Percentiles rank a stretch among this genome's conserved stretches.
Conservation (phyloP, 2,797 vertebrate species). For the Gymnothorax reevesii region DNA sequence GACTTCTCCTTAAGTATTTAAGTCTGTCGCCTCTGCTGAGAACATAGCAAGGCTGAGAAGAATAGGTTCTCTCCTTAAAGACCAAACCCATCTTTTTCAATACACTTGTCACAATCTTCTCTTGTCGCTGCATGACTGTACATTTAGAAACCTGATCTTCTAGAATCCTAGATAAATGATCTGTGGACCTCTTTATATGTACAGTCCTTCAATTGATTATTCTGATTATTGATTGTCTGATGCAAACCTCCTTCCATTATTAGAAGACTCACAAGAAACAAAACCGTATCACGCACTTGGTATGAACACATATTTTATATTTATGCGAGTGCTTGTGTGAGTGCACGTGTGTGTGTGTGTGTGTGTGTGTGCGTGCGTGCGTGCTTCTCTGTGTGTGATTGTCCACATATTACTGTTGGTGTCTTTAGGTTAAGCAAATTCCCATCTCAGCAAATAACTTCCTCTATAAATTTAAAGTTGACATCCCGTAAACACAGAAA, state of each 20-base stretch:
- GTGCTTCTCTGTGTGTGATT: not conserved
- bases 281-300: no score
- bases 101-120: constrained; percentile 27
- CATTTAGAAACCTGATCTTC: constrained; percentile 9
- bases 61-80: constrained; percentile 31
- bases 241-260: not conserved
- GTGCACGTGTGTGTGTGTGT: not conserved
- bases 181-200: not conserved
- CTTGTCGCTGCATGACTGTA: constrained; percentile 25
- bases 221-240: not conserved
- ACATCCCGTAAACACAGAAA: not conserved
- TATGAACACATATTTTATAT: not conserved
- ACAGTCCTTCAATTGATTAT: not conserved
- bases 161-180: constrained; percentile 20
- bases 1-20: constrained; percentile 25
- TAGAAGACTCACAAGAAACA: not conserved
- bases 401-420: not conserved
- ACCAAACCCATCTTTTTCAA: constrained; percentile 15
- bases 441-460: not conserved
- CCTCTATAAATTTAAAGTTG: not conserved
- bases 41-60: not conserved
- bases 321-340: not conserved
- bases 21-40: constrained; percentile 23
- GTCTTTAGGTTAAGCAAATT: not conserved
- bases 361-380: not conserved